Evolutionary conservation across 2,113 vertebrate species (phyloP).

Genomic region (Leptocoma aspasia): DNA sequence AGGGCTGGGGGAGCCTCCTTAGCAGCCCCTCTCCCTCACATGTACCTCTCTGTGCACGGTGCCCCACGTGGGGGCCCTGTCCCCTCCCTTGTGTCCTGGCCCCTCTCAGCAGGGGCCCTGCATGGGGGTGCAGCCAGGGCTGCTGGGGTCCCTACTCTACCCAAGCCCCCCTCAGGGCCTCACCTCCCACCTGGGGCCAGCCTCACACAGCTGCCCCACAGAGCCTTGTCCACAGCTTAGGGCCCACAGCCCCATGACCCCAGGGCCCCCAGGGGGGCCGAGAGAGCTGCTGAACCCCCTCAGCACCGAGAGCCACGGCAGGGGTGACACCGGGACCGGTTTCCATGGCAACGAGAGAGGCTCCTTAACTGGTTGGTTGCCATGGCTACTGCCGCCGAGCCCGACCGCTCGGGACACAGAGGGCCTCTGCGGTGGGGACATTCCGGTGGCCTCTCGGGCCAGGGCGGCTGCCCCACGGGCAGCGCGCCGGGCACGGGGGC

Average conservation of each 20-base stretch:
- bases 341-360: slow-evolving; percentile 62
- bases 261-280: too few relatives aligned
- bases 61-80: accelerated
- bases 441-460: neutral
- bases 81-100: neutral
- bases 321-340: slow-evolving; percentile 14
- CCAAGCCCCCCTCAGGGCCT: neutral
- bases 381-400: slow-evolving; percentile 55
- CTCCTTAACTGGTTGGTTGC: slow-evolving; percentile 71
- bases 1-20: neutral
- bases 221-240: neutral
- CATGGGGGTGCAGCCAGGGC: neutral
- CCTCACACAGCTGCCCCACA: neutral
- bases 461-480: neutral
- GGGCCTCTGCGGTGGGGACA: neutral
- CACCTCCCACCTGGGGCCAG: neutral
- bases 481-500: neutral
- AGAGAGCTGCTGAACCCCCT: neutral
- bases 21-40: neutral
- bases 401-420: neutral
- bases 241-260: neutral
- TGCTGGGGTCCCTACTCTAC: neutral
- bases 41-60: accelerated
- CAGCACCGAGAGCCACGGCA: neutral
- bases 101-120: neutral